phyloP scores from a whole-genome alignment of 92 coral and sea anemone genomes.

The Parazoanthus darwini region DNA sequence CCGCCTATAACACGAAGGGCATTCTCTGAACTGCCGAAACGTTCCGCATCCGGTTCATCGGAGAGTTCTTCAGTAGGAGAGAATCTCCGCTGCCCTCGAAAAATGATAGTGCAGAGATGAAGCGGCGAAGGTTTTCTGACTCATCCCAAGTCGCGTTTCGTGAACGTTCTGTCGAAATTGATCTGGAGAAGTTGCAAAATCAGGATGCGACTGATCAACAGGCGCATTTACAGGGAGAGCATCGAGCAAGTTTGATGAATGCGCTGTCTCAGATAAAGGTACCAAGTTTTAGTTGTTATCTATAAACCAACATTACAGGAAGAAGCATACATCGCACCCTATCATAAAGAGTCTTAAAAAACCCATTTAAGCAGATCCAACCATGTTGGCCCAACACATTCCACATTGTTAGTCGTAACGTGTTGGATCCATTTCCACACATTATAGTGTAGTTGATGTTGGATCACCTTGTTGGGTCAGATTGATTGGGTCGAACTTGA shows the following conservation, averaged over 20 bases:
- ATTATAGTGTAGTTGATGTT: too few relatives aligned
- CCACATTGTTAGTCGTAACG: too few relatives aligned
- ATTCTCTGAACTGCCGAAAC: slow-evolving; percentile 15
- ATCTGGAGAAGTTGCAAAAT: slow-evolving; percentile 33
- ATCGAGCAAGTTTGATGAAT: slow-evolving; percentile 70
- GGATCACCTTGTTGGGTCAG: too few relatives aligned
- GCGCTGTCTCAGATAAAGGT: slow-evolving; percentile 90
- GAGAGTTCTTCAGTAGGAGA: slow-evolving; percentile 35
- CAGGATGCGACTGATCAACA: slow-evolving; percentile 23
- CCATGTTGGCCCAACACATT: too few relatives aligned
- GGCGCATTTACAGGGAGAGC: slow-evolving; percentile 35
- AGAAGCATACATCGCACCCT: too few relatives aligned
- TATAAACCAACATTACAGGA: background rate
- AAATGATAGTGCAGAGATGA: slow-evolving; percentile 57
- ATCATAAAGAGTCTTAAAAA: too few relatives aligned
- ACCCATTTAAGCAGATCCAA: too few relatives aligned
- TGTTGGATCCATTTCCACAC: too few relatives aligned
- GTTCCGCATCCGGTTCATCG: slow-evolving; percentile 21
- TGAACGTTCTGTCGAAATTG: slow-evolving; percentile 54
- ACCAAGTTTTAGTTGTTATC: background rate
- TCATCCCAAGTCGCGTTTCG: slow-evolving; percentile 57
- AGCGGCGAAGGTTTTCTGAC: slow-evolving; percentile 53
- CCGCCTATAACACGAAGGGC: slow-evolving; percentile 30
- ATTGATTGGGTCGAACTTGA: too few relatives aligned
- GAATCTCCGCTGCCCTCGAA: slow-evolving; percentile 20